Evolutionary conservation across 2,797 vertebrate species (phyloP).

Genomic region (Protosalanx chinensis): DNA sequence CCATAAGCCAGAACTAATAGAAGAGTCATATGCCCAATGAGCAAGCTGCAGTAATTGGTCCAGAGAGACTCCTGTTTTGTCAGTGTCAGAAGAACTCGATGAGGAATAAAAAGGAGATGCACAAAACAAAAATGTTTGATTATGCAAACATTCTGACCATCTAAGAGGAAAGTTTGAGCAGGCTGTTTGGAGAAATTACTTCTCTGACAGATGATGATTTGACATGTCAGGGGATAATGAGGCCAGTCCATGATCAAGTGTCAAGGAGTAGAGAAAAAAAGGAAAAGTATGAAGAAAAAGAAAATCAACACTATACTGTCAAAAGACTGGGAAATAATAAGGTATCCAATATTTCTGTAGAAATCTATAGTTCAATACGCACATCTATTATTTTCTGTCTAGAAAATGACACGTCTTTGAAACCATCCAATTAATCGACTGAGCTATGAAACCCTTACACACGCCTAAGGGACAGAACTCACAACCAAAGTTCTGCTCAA

Average conservation of each 20-base stretch:
- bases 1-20: slow-evolving; percentile 48
- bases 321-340: slow-evolving; percentile 25
- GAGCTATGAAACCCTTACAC: slow-evolving; percentile 6
- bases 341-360: slow-evolving; percentile 25
- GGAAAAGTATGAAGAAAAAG: not conserved
- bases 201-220: slow-evolving; percentile 16
- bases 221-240: slow-evolving; percentile 18
- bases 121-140: slow-evolving; percentile 49
- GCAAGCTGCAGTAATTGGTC: slow-evolving; percentile 69
- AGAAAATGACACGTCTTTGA: slow-evolving; percentile 41
- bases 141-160: slow-evolving; percentile 43
- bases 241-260: slow-evolving; percentile 15
- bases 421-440: slow-evolving; percentile 44
- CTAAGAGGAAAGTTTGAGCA: slow-evolving; percentile 6
- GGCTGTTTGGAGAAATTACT: slow-evolving; percentile 33
- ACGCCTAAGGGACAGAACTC: slow-evolving; percentile 24
- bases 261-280: not conserved
- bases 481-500: slow-evolving; percentile 29
- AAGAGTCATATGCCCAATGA: slow-evolving; percentile 47
- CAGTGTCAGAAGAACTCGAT: slow-evolving; percentile 56
- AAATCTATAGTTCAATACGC: not conserved
- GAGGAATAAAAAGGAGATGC: slow-evolving; percentile 59
- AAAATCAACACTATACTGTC: not conserved
- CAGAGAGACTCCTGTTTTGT: slow-evolving; percentile 56
- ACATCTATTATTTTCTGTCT: slow-evolving; percentile 21